Evolutionary conservation across 1,140 invertebrate genomes (phyloP).

Genomic region (Lasaia peninsularis): DNA sequence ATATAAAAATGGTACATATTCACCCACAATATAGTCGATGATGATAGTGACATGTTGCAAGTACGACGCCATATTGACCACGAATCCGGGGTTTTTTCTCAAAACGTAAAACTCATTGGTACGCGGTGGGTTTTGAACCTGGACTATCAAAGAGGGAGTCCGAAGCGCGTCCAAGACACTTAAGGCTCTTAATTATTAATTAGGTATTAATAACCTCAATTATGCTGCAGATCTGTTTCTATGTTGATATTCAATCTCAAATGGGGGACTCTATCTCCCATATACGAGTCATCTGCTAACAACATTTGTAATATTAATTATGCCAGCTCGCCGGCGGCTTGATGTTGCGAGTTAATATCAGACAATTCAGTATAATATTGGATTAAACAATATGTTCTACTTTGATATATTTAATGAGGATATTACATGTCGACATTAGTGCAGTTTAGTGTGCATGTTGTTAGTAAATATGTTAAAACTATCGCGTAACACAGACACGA

Average conservation of each 20-base stretch:
- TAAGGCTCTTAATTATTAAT: neutral
- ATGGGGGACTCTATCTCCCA: slow-evolving; percentile 11
- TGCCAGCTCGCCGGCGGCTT: slow-evolving; percentile 43
- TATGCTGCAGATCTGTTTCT: neutral
- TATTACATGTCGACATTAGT: neutral
- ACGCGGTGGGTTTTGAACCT: too few relatives aligned
- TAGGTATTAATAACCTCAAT: neutral
- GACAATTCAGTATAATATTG: slow-evolving; percentile 46
- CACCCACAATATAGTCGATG: too few relatives aligned
- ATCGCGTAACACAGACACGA: too few relatives aligned
- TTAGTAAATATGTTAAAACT: too few relatives aligned
- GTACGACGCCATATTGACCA: too few relatives aligned
- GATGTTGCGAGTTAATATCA: slow-evolving; percentile 57
- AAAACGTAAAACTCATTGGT: too few relatives aligned
- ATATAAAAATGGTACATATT: too few relatives aligned
- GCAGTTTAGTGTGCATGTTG: neutral
- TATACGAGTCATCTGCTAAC: slow-evolving; percentile 48
- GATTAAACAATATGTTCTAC: slow-evolving; percentile 54
- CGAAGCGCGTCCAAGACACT: too few relatives aligned
- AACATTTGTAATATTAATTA: slow-evolving; percentile 74
- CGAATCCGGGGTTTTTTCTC: too few relatives aligned
- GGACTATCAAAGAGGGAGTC: neutral
- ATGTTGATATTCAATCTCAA: slow-evolving; percentile 12
- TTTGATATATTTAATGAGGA: slow-evolving; percentile 46
- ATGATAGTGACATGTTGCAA: too few relatives aligned